Evolutionary conservation across 2,797 vertebrate genomes (phyloP).

Genomic region (Vultur gryphus): DNA sequence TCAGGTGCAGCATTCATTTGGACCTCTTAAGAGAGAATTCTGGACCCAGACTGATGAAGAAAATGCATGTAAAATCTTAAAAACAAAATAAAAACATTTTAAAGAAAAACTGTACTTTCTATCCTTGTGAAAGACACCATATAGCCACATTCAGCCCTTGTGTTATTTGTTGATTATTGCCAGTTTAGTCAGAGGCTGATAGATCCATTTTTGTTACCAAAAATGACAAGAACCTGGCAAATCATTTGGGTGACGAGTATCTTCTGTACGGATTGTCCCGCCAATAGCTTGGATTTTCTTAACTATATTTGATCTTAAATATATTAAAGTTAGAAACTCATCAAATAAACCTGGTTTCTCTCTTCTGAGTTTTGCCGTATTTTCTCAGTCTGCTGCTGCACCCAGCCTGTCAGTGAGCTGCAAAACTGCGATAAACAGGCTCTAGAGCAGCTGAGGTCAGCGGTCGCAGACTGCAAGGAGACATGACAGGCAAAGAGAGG

Average conservation of each 20-base stretch:
- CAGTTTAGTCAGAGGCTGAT: not conserved
- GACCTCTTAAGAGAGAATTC: not conserved
- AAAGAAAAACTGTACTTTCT: not conserved
- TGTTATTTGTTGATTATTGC: not conserved
- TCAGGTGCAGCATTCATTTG: not conserved
- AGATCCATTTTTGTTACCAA: not conserved
- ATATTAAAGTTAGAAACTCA: not conserved
- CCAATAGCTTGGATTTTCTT: not conserved
- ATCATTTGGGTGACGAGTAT: not conserved
- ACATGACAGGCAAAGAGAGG: not conserved
- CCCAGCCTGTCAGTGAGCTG: not conserved
- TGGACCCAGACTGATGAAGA: not conserved
- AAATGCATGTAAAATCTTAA: not conserved
- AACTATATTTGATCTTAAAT: not conserved
- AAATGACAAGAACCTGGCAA: not conserved
- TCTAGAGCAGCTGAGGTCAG: not conserved
- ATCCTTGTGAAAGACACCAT: not conserved
- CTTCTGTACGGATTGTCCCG: not conserved
- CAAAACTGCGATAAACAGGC: accelerated
- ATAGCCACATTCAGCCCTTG: not conserved
- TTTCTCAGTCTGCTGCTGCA: not conserved
- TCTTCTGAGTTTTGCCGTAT: not conserved
- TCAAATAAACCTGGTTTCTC: not conserved
- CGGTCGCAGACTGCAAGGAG: accelerated
- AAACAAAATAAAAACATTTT: not conserved